Base-by-base conservation (phyloP, 2,888 invertebrate species). In the Stratiomys singularior region DNA sequence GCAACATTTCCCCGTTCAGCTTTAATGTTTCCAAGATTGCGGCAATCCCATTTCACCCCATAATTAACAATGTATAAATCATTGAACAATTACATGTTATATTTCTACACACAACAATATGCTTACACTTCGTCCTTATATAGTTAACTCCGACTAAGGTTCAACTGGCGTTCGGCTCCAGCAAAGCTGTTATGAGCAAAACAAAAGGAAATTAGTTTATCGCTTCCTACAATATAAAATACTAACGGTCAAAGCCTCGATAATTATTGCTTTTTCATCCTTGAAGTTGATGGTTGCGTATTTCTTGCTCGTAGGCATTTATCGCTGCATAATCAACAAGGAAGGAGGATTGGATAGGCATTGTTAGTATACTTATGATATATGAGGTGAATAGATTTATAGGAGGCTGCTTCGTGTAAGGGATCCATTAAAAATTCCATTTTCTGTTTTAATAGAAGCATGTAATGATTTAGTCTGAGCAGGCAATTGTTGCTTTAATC, bases 281-380 rank as follows among this genome's bases (percentile, higher is more conserved):
- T 28, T 27, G 23, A 30, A 64, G 30, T 64, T 28, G 30, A 27
- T 64, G 64, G 5, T 64, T 64, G 30, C 28, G 64, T 64, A 64
- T 15, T 30, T 30, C 30, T 27, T 30, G 30, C 21, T 30, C 15
- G 30, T 64, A 64, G 25, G n/a, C 64, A 64, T 30, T 64, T 64
- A 64, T 64, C 64, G 64, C 64, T 64, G 64, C 64, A 64, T 64
- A 64, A 64, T 64, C 64, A 64, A 60, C 11, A 21, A 9, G 23
- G 5, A 60, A 60, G 25, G 11, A 60, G 15, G 15, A 13, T 52
- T 18, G 15, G 23, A 4, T 21, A 13, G 25, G 25, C 3, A 52
- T 52, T 13, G 15, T 3, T 52, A 37, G 37, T 37, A 9, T 37
- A 9, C 9, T 37, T 37, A 37, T 37, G 37, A 9, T 37, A 37